Evolutionary conservation across 2,113 vertebrate species (phyloP).

Genomic region (Onychostruthus taczanowskii): DNA sequence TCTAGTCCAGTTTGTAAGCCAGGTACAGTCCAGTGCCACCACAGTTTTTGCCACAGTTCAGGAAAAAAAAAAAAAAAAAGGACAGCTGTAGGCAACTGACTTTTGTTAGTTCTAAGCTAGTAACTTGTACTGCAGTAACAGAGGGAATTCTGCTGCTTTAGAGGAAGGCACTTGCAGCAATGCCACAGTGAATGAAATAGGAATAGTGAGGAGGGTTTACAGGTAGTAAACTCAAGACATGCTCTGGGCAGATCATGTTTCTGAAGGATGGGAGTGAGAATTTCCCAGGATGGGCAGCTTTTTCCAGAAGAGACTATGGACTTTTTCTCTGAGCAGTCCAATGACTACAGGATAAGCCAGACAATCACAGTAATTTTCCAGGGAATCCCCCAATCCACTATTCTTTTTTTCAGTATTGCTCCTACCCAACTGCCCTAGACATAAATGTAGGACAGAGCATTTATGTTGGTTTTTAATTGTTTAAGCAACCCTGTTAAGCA

Average conservation of each 20-base stretch:
- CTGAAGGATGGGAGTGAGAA: background rate
- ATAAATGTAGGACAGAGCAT: background rate
- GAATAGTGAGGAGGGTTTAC: background rate
- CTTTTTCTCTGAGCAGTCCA: background rate
- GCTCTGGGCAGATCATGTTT: background rate
- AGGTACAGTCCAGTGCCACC: background rate
- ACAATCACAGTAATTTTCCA: background rate
- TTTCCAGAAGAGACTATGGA: background rate
- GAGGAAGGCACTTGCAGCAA: background rate
- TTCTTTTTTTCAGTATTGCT: background rate
- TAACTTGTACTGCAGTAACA: background rate
- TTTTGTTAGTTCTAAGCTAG: background rate
- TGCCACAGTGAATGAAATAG: background rate
- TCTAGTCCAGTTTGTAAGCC: background rate
- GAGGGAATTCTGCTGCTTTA: background rate
- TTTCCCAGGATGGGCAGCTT: background rate
- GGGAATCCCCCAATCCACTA: background rate
- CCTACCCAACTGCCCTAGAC: background rate
- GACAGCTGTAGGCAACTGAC: background rate
- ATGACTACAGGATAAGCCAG: background rate
- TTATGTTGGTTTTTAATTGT: background rate
- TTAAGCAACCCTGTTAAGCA: background rate
- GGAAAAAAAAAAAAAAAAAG: background rate
- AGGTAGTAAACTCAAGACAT: background rate
- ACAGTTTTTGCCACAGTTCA: background rate